These are phyloP conservation scores for Dinoponera quadriceps DNA, from an alignment of 1,140 invertebrate species.

Conservation along the genomic window DNA sequence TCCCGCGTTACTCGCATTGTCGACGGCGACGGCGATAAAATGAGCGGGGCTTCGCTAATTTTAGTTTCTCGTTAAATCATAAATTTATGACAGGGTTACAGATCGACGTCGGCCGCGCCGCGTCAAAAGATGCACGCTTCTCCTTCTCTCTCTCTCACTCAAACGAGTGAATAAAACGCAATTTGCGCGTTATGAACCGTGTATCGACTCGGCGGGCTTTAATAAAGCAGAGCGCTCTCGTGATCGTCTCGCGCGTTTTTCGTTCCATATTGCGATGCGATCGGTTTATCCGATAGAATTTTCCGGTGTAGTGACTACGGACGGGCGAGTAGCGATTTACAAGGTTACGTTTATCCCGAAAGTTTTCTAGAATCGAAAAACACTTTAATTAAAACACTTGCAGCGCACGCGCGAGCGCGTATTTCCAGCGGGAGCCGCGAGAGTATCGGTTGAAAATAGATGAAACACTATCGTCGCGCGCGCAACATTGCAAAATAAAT, in stretches of 20 bases:
- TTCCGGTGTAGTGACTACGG: not conserved
- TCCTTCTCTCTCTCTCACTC: not conserved
- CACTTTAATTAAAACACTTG: slow-evolving; percentile 49
- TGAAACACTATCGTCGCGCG: slow-evolving; percentile 55
- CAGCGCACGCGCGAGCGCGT: not conserved
- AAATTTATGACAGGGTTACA: slow-evolving; percentile 32
- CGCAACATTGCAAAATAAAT: slow-evolving; percentile 57
- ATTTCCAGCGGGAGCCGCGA: slow-evolving; percentile 5
- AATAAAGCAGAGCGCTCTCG: slow-evolving; percentile 13
- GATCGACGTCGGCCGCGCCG: not conserved
- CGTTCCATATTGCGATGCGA: not conserved
- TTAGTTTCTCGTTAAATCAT: slow-evolving; percentile 52
- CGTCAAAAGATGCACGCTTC: not conserved
- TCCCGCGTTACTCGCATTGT: slow-evolving; percentile 46
- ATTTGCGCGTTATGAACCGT: slow-evolving; percentile 4
- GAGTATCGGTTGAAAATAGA: slow-evolving; percentile 1
- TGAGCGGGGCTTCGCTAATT: slow-evolving; percentile 33
- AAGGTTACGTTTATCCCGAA: slow-evolving; percentile 26
- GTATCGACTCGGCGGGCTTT: slow-evolving; percentile 18
- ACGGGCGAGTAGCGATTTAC: slow-evolving; percentile 21
- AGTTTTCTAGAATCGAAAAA: slow-evolving; percentile 48
- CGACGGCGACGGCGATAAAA: slow-evolving; percentile 14
- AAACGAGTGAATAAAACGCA: not conserved
- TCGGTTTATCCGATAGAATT: slow-evolving; percentile 33
- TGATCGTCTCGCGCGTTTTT: slow-evolving; percentile 3